Conservation (phyloP, 2,797 vertebrate genomes). For the Hemibagrus guttatus region DNA sequence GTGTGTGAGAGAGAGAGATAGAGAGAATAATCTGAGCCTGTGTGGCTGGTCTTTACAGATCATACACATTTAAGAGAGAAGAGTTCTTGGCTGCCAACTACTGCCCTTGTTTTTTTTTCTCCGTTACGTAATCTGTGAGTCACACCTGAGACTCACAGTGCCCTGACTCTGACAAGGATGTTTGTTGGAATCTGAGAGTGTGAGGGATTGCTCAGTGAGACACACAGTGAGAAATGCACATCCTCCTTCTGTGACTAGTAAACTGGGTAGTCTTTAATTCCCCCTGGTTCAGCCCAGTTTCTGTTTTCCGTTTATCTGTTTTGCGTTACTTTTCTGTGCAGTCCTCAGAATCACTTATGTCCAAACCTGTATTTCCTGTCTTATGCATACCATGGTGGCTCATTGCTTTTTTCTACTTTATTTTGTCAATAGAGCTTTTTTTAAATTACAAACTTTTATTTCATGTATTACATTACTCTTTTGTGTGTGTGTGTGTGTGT, state of each 20-base stretch:
- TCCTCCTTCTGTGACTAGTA: neutral
- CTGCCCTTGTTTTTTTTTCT: slow-evolving; percentile 12
- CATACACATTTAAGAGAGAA: slow-evolving; percentile 6
- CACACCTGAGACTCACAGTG: slow-evolving; percentile 33
- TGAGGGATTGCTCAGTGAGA: neutral
- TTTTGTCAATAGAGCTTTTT: neutral
- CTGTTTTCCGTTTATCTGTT: neutral
- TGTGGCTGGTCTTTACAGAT: slow-evolving; percentile 9
- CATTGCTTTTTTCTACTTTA: neutral
- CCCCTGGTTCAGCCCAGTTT: neutral
- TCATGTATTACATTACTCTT: neutral
- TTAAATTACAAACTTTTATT: neutral
- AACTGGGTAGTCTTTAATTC: neutral
- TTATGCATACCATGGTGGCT: slow-evolving; percentile 18
- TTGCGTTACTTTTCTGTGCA: neutral
- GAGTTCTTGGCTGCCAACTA: slow-evolving; percentile 3
- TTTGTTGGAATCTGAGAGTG: slow-evolving; percentile 7
- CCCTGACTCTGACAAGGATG: neutral
- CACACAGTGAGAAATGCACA: neutral
- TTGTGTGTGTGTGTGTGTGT: neutral
- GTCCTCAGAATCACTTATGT: neutral
- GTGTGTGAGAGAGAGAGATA: slow-evolving; percentile 56
- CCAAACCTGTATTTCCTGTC: slow-evolving; percentile 50
- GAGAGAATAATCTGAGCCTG: slow-evolving; percentile 65
- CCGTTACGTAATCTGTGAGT: slow-evolving; percentile 37